Evolutionary conservation across 2,797 vertebrate species (phyloP), one percentile per base, ranked within the genome.

Genomic region (Schizopygopsis malacanthus): DNA sequence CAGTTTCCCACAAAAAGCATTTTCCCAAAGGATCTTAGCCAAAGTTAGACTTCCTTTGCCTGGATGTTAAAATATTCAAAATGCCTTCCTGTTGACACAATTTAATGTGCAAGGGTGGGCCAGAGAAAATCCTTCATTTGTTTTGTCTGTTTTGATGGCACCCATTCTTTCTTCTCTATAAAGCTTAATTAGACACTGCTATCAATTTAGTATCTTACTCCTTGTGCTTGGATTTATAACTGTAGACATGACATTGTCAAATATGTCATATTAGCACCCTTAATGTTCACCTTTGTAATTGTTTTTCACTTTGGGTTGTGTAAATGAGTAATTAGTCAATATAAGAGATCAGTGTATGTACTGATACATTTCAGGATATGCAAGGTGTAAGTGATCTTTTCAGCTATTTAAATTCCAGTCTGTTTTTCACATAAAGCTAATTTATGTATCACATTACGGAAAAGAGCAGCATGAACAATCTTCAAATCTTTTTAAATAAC

Each of bases 41-140:
- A 86, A 78, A 84, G 82, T 86, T 71, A 81, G 77, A 52, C 43
- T 33, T 81, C 90, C 89, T 92, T 90, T 83, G 85, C 79, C 90
- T 85, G 91, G 90, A 92, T 92, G 92, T 91, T 89, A 93, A 93
- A 92, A 89, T 83, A 92, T 91, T 93, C 90, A 91, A 89, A 88
- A 90, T 78, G 87, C 15, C 59, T 84, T 69, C 12, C 41, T 83
- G 89, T 86, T 43, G 61, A 76, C 79, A 79, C 18, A 18, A 80
- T 76, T 45, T 77, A 69, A 73, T 61, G 75, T 75, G 83, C 41
- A 69, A 67, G 37, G 90, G 39, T 81, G 54, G 52, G 56, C 63
- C 45, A 50, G 10, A 41, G 18, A 79, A 79, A 71, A 71, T 41
- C 84, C 90, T 86, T 89, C 83, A 85, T 75, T 47, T 82, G 73